These are phyloP conservation scores for Galagoides demidoff DNA, from an alignment of 2,797 vertebrate genomes.

Conservation along the genomic window DNA sequence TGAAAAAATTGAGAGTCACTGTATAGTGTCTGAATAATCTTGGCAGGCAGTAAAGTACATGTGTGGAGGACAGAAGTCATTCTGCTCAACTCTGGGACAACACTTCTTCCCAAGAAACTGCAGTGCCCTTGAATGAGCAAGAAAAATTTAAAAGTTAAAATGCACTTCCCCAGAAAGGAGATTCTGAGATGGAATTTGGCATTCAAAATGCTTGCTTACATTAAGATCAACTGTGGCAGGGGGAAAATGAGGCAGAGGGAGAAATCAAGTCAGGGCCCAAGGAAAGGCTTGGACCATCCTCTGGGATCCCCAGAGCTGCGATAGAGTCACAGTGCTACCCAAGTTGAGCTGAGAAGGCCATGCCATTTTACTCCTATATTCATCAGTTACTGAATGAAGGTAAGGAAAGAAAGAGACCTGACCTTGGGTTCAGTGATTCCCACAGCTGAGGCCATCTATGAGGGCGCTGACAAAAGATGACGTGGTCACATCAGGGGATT, in stretches of 20 bases:
- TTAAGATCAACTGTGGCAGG: neutral
- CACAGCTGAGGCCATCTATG: neutral
- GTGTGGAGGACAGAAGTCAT: neutral
- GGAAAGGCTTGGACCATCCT: too few species aligned
- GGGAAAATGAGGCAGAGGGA: neutral
- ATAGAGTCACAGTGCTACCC: too few species aligned
- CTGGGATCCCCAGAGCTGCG: neutral
- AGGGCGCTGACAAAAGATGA: rapidly evolving
- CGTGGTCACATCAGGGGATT: neutral
- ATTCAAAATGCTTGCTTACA: neutral
- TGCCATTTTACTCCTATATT: neutral
- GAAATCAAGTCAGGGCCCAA: neutral
- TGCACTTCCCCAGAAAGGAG: neutral
- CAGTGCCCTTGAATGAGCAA: neutral
- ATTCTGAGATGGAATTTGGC: neutral
- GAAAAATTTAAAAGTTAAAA: neutral
- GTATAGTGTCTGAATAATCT: neutral
- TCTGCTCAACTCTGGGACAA: neutral
- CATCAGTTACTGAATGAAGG: neutral
- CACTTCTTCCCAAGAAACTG: neutral
- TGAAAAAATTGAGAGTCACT: neutral
- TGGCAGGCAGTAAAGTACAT: neutral
- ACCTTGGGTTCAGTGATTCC: neutral
- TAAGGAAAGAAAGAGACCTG: neutral
- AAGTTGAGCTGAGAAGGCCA: neutral